Conservation (phyloP, 2,888 invertebrate genomes). For the Sphaerophoria rueppellii region DNA sequence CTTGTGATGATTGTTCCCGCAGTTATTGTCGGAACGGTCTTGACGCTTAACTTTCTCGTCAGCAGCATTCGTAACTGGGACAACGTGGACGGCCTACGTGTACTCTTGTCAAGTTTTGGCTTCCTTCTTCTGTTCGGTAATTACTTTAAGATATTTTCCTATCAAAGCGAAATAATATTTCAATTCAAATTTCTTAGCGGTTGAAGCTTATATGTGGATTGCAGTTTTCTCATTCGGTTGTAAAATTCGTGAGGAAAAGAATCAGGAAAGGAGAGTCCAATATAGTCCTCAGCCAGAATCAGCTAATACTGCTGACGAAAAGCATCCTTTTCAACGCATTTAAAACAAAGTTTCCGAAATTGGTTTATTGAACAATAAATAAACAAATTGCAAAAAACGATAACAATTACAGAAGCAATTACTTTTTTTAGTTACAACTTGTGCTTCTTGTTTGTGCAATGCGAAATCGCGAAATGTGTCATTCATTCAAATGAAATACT, state of each 20-base stretch:
- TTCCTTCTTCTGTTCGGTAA: not conserved
- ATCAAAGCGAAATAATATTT: not conserved
- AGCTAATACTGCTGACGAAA: not conserved
- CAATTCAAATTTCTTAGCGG: not conserved
- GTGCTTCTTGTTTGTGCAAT: too few species aligned
- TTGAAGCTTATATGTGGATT: slow-evolving; percentile 5
- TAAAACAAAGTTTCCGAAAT: too few species aligned
- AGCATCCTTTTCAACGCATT: too few species aligned
- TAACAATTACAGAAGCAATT: too few species aligned
- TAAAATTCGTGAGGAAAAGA: not conserved
- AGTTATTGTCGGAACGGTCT: not conserved
- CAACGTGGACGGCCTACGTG: not conserved
- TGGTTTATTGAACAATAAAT: too few species aligned
- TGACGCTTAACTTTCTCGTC: not conserved
- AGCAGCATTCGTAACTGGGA: not conserved
- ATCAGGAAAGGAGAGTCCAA: not conserved
- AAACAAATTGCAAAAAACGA: too few species aligned
- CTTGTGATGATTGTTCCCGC: not conserved
- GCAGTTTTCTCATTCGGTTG: slow-evolving; percentile 2
- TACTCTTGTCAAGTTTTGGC: too few species aligned
- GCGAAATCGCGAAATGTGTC: too few species aligned
- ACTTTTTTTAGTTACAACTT: too few species aligned
- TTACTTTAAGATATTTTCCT: not conserved
- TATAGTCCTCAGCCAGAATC: not conserved
- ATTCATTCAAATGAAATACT: too few species aligned